Evolutionary conservation across 2,888 invertebrate species (phyloP).

Genomic region (Gymnosoma rotundatum): DNA sequence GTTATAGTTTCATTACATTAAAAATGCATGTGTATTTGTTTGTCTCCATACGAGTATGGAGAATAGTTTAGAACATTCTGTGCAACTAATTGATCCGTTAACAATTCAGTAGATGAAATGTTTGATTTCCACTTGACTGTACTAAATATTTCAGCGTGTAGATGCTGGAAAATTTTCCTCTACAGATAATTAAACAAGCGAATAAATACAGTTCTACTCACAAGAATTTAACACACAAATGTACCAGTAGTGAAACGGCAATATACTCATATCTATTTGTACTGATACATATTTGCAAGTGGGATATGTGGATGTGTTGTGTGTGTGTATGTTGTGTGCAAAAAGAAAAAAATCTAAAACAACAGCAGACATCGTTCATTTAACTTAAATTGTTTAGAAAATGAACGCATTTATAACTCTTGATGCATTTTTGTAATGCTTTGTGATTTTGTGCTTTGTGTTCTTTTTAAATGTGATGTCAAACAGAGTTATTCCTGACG

Average conservation of each 20-base stretch:
- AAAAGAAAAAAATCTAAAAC: neutral
- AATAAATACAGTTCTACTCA: conserved; percentile 16
- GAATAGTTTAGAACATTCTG: conserved; percentile 16
- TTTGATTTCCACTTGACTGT: conserved; percentile 70
- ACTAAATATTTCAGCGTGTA: conserved; percentile 22
- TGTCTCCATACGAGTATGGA: neutral
- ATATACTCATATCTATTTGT: neutral
- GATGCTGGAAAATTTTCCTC: conserved; percentile 40
- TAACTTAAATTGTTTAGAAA: conserved; percentile 9
- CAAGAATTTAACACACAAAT: neutral
- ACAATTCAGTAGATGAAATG: conserved; percentile 70
- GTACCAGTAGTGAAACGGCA: neutral
- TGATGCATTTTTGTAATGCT: neutral
- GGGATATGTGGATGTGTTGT: neutral
- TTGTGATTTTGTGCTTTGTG: neutral
- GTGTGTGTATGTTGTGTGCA: neutral
- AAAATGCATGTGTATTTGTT: neutral
- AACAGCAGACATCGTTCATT: neutral
- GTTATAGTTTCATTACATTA: neutral
- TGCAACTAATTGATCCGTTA: conserved; percentile 60
- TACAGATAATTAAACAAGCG: conserved; percentile 16
- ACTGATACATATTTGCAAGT: neutral
- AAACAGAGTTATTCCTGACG: neutral
- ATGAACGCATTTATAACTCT: neutral
- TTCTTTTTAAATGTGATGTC: neutral